phyloP scores from a whole-genome alignment of 2,888 invertebrate genomes.

The Schizaphis graminum region DNA sequence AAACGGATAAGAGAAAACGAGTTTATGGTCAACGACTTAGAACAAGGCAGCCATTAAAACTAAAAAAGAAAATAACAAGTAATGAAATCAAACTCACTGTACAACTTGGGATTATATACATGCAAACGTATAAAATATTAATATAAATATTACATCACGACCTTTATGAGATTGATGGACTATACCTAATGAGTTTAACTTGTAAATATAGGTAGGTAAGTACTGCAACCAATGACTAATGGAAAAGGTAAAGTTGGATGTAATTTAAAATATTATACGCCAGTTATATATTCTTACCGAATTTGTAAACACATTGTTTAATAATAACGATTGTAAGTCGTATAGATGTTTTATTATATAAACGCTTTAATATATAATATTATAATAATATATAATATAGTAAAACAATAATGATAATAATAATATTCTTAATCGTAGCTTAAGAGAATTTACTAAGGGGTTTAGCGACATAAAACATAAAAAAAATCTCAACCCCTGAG shows the following conservation, averaged over 20 bases:
- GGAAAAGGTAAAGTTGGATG: neutral
- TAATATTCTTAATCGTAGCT: conserved; percentile 43
- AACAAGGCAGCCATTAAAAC: conserved; percentile 63
- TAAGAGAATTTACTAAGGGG: neutral
- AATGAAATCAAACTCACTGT: conserved; percentile 56
- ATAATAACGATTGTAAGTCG: conserved; percentile 23
- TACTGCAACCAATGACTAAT: neutral
- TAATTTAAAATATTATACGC: conserved; percentile 37
- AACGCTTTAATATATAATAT: neutral
- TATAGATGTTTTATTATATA: neutral
- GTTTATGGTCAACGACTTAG: conserved; percentile 63
- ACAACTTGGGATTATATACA: conserved; percentile 34
- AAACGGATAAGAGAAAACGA: conserved; percentile 60
- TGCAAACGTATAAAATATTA: conserved; percentile 43
- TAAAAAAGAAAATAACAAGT: conserved; percentile 52
- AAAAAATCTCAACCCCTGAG: conserved; percentile 52
- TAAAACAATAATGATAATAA: conserved; percentile 24
- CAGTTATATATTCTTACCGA: conserved; percentile 5
- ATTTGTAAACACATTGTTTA: conserved; percentile 17
- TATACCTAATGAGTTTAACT: conserved; percentile 35
- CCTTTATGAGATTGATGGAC: conserved; percentile 44
- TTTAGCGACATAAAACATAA: neutral
- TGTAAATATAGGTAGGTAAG: conserved; percentile 19
- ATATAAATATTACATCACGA: conserved; percentile 41
- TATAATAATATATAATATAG: neutral